Percentiles rank a stretch among this genome's conserved stretches.
Evolutionary conservation across 1,140 invertebrate species (phyloP).

Genomic region (Leptopilina boulardi): DNA sequence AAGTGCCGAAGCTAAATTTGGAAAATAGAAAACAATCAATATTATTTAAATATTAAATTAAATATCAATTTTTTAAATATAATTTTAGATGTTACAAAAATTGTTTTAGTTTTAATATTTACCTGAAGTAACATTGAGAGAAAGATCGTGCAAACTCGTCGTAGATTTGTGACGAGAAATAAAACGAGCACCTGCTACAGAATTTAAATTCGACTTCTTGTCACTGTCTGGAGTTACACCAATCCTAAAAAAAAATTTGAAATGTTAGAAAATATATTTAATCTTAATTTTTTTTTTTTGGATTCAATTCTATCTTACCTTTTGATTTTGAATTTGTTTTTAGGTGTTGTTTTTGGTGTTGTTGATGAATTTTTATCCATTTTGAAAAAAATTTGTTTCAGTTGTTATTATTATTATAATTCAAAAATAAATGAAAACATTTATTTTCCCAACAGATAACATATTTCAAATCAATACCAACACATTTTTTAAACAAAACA

Average conservation of each 20-base stretch:
- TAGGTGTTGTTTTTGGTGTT: not conserved
- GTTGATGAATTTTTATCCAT: conserved; percentile 18
- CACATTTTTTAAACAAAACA: conserved; percentile 7
- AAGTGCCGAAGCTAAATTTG: not conserved
- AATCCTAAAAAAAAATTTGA: not conserved
- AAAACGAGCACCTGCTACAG: not conserved
- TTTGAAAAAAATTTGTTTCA: not conserved
- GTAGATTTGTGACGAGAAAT: not conserved
- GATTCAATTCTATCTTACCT: not conserved
- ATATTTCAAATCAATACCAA: not conserved
- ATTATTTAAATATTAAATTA: not conserved
- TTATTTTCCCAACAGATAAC: not conserved
- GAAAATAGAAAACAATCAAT: not conserved
- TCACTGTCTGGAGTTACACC: not conserved
- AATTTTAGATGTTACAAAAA: no score
- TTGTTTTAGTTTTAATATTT: not conserved
- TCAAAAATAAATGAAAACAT: not conserved
- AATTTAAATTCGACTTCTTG: not conserved
- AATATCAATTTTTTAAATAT: no score
- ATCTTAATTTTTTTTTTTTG: not conserved
- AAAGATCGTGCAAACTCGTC: not conserved
- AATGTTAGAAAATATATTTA: no score
- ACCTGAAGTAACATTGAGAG: not conserved
- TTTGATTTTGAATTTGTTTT: not conserved
- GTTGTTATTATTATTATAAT: not conserved